These are phyloP conservation scores for Monopterus albus DNA, from an alignment of 2,113 vertebrate species.

Conservation along the genomic window DNA sequence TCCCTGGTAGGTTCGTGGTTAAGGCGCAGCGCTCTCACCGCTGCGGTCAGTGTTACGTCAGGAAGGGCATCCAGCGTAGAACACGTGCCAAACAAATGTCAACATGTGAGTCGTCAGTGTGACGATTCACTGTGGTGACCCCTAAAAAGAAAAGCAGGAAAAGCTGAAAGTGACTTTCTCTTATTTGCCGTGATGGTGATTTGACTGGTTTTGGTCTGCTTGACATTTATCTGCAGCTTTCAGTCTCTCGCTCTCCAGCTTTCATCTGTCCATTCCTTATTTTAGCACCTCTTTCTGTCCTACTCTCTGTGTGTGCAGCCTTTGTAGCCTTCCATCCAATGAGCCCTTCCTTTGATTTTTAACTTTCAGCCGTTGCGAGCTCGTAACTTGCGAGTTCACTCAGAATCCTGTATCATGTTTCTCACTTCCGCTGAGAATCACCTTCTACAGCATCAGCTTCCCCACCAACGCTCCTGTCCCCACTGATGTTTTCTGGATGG, in stretches of 20 bases:
- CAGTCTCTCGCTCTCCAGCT: background rate
- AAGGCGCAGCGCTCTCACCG: no score
- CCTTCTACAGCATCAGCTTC: slow-evolving; percentile 68
- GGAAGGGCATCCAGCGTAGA: no score
- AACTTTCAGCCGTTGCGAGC: slow-evolving; percentile 87
- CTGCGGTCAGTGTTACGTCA: no score
- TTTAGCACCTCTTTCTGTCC: background rate
- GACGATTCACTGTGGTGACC: no score
- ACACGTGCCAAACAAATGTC: no score
- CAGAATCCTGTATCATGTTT: slow-evolving; percentile 53
- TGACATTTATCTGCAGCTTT: background rate
- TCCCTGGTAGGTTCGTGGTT: no score
- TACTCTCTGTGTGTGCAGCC: background rate
- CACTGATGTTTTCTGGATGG: slow-evolving; percentile 61
- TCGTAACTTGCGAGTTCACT: slow-evolving; percentile 80
- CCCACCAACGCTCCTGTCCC: slow-evolving; percentile 51
- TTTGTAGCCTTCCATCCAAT: background rate
- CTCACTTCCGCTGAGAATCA: slow-evolving; percentile 64
- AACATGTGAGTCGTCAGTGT: no score
- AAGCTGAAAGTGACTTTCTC: no score
- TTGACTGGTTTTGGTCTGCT: background rate
- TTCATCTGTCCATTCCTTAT: background rate
- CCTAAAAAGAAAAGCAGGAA: no score
- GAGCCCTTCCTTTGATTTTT: slow-evolving; percentile 14
- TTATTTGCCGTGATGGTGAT: background rate